Percentiles rank a stretch among this genome's conserved stretches.
phyloP scores from a whole-genome alignment of 2,113 vertebrate genomes.

The Cercocebus atys region DNA sequence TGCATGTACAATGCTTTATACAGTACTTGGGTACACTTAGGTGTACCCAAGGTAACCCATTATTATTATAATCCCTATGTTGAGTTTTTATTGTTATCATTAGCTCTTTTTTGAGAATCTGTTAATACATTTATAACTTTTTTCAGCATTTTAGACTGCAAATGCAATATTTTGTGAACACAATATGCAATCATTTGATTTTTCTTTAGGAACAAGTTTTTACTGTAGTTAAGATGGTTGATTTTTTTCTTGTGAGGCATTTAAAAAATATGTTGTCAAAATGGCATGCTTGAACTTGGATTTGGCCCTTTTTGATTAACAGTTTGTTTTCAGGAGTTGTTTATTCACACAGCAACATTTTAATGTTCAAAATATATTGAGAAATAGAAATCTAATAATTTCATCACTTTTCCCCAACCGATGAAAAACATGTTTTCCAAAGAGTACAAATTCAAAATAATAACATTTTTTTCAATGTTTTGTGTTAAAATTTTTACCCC shows the following conservation, averaged over 20 bases:
- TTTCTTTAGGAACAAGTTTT: slow-evolving; percentile 24
- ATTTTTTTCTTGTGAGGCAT: background rate
- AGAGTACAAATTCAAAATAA: background rate
- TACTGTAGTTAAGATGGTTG: background rate
- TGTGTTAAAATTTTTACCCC: background rate
- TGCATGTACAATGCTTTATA: background rate
- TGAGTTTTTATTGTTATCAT: background rate
- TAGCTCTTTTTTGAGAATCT: slow-evolving; percentile 25
- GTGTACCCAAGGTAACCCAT: background rate
- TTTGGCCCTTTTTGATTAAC: slow-evolving; percentile 4
- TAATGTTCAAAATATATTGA: slow-evolving; percentile 8
- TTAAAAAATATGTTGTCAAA: slow-evolving; percentile 12
- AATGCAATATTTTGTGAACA: background rate
- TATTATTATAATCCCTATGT: background rate
- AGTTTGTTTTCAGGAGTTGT: background rate
- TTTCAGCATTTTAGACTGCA: background rate
- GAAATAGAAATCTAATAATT: slow-evolving; percentile 13
- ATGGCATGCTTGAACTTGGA: slow-evolving; percentile 22
- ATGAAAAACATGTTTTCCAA: background rate
- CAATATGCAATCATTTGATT: background rate
- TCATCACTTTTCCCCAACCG: slow-evolving; percentile 3
- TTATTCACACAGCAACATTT: background rate
- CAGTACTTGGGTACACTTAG: background rate
- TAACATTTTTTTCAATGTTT: background rate
- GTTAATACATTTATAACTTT: background rate